phyloP scores from a whole-genome alignment of 2,113 vertebrate species.

The Cynoglossus semilaevis region DNA sequence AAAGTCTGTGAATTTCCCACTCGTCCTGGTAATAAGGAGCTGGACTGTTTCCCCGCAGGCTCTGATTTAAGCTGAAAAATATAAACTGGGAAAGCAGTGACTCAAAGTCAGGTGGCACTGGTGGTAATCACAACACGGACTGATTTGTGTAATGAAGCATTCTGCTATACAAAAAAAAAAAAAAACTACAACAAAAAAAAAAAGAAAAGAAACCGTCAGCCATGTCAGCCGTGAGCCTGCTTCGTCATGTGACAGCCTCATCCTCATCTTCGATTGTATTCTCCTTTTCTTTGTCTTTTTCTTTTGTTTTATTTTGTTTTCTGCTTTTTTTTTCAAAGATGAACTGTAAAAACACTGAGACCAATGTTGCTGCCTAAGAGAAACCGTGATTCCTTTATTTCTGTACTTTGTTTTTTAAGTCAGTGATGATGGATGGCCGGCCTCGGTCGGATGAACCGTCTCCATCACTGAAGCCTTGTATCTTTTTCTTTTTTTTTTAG shows the following conservation, averaged over 20 bases:
- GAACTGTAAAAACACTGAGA: constrained; percentile 76
- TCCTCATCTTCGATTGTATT: constrained; percentile 62
- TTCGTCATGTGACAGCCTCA: constrained; percentile 49
- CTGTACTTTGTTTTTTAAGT: constrained; percentile 63
- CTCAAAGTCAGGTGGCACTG: constrained; percentile 20
- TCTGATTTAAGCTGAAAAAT: constrained; percentile 22
- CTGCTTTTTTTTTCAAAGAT: constrained; percentile 69
- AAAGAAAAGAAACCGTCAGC: constrained; percentile 55
- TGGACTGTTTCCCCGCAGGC: constrained; percentile 47
- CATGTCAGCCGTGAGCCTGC: constrained; percentile 64
- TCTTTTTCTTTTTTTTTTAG: constrained; percentile 18
- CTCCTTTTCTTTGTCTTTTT: constrained; percentile 47
- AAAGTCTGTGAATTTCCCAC: constrained; percentile 59
- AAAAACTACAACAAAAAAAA: constrained; percentile 20
- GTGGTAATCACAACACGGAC: constrained; percentile 24
- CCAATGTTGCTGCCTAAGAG: constrained; percentile 76
- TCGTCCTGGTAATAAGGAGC: constrained; percentile 32
- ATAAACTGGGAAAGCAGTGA: constrained; percentile 16
- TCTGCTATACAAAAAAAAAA: constrained; percentile 56
- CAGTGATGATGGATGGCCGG: constrained; percentile 50
- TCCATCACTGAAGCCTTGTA: constrained; percentile 75
- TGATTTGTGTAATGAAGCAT: constrained; percentile 54
- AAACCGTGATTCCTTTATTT: constrained; percentile 65
- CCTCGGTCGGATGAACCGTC: constrained; percentile 66
- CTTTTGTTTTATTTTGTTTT: constrained; percentile 57